Evolutionary conservation across 1,140 invertebrate species (phyloP).

Genomic region (Drosophila sechellia): DNA sequence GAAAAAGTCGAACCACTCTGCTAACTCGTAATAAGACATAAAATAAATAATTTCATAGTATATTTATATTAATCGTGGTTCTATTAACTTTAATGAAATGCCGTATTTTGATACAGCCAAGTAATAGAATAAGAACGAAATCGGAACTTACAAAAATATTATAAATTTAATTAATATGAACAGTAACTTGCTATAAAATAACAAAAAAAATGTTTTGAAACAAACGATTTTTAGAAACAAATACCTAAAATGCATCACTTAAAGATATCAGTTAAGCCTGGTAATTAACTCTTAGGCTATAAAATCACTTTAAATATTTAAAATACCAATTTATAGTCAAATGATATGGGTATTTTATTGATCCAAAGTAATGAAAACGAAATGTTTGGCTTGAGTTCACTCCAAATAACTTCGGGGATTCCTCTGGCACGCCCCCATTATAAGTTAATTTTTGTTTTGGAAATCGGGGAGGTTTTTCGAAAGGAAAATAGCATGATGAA

Average conservation of each 20-base stretch:
- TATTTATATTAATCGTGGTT: no score
- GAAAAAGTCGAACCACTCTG: neutral
- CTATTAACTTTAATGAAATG: no score
- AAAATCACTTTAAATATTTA: neutral
- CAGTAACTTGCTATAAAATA: no score
- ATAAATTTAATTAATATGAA: no score
- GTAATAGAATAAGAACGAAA: neutral
- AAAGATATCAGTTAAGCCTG: no score
- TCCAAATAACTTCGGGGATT: conserved; percentile 23
- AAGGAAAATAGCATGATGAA: neutral
- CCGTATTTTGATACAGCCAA: neutral
- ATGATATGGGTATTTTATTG: conserved; percentile 14
- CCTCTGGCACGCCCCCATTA: conserved; percentile 19
- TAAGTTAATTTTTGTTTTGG: conserved; percentile 1
- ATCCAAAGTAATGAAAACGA: conserved; percentile 5
- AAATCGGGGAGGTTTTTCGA: neutral
- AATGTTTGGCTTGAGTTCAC: conserved; percentile 21
- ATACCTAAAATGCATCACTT: no score
- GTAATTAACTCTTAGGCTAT: no score
- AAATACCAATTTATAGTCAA: neutral
- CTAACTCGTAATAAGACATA: no score
- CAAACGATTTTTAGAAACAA: no score
- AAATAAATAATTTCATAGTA: no score
- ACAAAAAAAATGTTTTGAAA: no score
- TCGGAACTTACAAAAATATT: no score